Base-by-base conservation (phyloP, 53 echinoderm and acorn worm genomes). In the Henricia sp. region DNA sequence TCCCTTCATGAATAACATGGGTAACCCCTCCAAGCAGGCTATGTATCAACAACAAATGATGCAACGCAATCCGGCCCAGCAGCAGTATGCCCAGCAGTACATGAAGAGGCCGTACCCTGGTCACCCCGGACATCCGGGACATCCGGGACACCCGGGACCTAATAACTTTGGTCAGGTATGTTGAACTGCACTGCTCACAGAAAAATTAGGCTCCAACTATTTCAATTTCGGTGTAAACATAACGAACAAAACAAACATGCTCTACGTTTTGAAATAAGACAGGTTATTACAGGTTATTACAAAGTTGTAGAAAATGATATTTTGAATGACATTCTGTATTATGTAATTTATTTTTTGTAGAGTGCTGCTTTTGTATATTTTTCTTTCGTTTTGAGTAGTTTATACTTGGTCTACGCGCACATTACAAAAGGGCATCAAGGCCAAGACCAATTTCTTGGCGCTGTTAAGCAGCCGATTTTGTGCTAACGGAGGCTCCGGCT, bases 101-200 rank as follows among this genome's bases (percentile, higher is more conserved):
- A 92, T 89, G 89, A 97, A 97, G 88, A 92, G 97, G 83, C 97
- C 97, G 37, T 94, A 94, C 70, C 97, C 97, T 3, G 93, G 94
- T 14, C 94, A 93, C 44, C 89, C 84, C 16, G 89, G 84, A 17
- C n/a, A 93, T 57, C 90, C 85, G 16, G 90, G 90, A 14, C 91
- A n/a, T n/a, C n/a, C n/a, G n/a, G n/a, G n/a, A n/a, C n/a, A 93
- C 46, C 90, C 85, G 16, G 90, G 90, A 14, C 91, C 82, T n/a
- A 86, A 86, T 39, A 86, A 76, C 67, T 86, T 86, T 54, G 52
- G 84, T 28, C 93, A 82, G 88, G 93, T 93, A 51, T 30, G 88
- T 44, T 69, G 28, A n/a, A 6, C 42, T 25, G 34, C 5, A 6
- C 14, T 4, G 33, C 14, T 67, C 5, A 23, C 17, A 56, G 21